phyloP scores from a whole-genome alignment of 2,113 vertebrate genomes.

The Megatriorchis doriae region DNA sequence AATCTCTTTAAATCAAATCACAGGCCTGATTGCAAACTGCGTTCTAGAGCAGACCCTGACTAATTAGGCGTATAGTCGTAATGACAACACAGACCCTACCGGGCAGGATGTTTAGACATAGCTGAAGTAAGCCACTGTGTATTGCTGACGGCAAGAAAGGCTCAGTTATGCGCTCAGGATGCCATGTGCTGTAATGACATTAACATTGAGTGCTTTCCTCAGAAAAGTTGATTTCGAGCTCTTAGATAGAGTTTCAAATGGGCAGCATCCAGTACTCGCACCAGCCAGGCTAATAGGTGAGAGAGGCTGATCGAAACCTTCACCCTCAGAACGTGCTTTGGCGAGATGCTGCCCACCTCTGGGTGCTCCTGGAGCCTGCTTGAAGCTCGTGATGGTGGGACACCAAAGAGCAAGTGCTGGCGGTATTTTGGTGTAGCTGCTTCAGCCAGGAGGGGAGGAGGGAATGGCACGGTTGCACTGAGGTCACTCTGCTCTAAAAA shows the following conservation, averaged over 20 bases:
- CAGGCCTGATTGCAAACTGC: not conserved
- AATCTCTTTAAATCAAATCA: not conserved
- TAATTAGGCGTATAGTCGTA: not conserved
- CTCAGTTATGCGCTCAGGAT: not conserved
- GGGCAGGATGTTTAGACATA: not conserved
- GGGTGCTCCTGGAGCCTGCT: not conserved
- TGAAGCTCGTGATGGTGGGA: not conserved
- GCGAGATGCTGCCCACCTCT: not conserved
- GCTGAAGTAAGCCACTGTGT: not conserved
- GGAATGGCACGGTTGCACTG: not conserved
- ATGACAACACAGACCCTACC: not conserved
- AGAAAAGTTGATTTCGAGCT: not conserved
- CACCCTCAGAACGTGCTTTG: rapidly evolving
- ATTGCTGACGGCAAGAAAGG: not conserved
- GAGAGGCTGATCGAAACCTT: not conserved
- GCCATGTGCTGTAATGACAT: not conserved
- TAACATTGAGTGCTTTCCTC: not conserved
- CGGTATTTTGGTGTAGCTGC: too few relatives aligned
- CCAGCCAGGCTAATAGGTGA: not conserved
- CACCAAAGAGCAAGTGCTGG: not conserved
- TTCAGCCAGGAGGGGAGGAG: not conserved
- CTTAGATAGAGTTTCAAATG: not conserved
- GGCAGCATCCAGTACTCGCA: not conserved
- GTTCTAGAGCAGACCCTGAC: not conserved
- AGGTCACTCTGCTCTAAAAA: not conserved